Evolutionary conservation across 2,888 invertebrate genomes (phyloP), one percentile per base, ranked within the genome.

Genomic region (Pyralis farinalis): DNA sequence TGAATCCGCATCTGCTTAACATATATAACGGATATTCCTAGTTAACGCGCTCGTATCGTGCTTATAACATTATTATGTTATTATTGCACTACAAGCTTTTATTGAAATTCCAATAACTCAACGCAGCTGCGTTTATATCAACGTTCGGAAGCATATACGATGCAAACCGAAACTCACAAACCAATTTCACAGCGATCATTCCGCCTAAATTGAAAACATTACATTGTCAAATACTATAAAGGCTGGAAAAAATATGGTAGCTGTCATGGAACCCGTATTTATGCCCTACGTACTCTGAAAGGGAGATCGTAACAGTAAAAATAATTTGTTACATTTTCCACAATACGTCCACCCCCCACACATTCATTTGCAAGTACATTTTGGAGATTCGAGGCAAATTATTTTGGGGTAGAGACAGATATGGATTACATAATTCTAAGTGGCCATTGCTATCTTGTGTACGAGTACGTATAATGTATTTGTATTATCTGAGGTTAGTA

Each of bases 141-240:
- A n/a, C n/a, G n/a, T n/a, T n/a, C n/a, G n/a, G n/a, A n/a, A 16
- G 16, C 16, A 16, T 4, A 16, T 16, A 16, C 3, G 4, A 3
- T 16, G 16, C 16, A 16, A 16, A 3, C 2, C 16, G 4, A 43
- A 44, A 46, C 25, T 25, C 8, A 25, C 25, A 25, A 25, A 25
- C 25, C 25, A 25, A 25, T 25, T 25, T 25, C 25, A 25, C 25
- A 25, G 25, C 25, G 20, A 37, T 37, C 29, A 12, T 35, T 35
- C 25, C 29, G 36, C 29, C 20, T 29, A 28, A 37, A 37, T 37
- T 37, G 29, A 37, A 37, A 30, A 29, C 29, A 37, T 37, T 25
- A 27, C 35, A 6, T n/a, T 28, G 27, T 37, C 35, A 35, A 27
- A 21, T 29, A 37, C 20, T 29, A 9, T 37, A 11, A 35, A 37